phyloP scores from a whole-genome alignment of 2,797 vertebrate genomes.

The Chanos chanos region DNA sequence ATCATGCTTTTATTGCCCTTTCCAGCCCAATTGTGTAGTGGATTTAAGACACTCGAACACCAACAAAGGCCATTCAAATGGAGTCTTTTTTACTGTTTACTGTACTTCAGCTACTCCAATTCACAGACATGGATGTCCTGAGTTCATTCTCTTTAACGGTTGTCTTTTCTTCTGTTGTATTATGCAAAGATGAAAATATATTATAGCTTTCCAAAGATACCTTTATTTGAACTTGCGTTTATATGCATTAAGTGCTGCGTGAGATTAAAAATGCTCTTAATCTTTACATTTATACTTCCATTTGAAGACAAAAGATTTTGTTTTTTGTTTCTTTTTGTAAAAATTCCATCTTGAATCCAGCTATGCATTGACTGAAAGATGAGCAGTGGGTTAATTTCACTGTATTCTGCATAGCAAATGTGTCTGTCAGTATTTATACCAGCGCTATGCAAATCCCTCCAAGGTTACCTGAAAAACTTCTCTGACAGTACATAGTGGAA shows the following conservation, averaged over 20 bases:
- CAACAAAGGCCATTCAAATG: conserved; percentile 62
- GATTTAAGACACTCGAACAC: conserved; percentile 47
- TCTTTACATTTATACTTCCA: no score
- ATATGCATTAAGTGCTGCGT: background rate
- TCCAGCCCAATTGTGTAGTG: conserved; percentile 51
- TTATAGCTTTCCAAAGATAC: background rate
- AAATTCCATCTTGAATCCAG: conserved; percentile 2
- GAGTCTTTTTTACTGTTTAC: conserved; percentile 42
- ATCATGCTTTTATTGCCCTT: conserved; percentile 55
- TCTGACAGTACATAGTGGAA: no score
- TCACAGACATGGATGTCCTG: conserved; percentile 31
- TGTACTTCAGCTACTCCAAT: conserved; percentile 48
- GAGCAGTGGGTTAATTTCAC: conserved; percentile 50
- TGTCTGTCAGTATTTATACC: conserved; percentile 44
- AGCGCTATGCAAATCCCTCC: conserved; percentile 61
- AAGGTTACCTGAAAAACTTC: conserved; percentile 59
- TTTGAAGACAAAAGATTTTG: no score
- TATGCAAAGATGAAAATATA: conserved; percentile 10
- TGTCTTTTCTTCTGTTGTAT: conserved; percentile 27
- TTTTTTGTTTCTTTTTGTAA: no score
- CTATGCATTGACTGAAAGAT: conserved; percentile 19
- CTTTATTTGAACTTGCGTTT: conserved; percentile 7
- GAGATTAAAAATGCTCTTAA: no score
- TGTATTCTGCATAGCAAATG: conserved; percentile 58
- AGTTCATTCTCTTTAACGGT: conserved; percentile 26